Evolutionary conservation across 2,888 invertebrate genomes (phyloP), one percentile per base, ranked within the genome.

Genomic region (Chrysolina americana): DNA sequence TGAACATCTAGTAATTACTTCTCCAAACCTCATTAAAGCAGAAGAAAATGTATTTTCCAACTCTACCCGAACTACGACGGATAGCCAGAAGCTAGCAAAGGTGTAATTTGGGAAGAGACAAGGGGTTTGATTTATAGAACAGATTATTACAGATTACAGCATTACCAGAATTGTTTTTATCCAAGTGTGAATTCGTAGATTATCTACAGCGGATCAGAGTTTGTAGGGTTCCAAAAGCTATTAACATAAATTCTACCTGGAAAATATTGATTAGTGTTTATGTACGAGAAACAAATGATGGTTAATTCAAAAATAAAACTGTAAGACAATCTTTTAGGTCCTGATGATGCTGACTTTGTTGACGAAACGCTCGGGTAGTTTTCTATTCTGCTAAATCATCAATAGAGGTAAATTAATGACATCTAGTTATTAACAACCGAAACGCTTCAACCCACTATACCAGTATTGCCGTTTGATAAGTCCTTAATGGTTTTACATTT

Each of bases 51-150:
- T 53, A 53, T 23, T 53, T 53, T 53, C 19, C 1, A 19, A 11
- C 19, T 53, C 17, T 10, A 53, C 53, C 21, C 53, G 13, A 53
- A 53, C 21, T 21, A 21, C 15, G 13, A 21, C 17, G 21, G 53
- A 13, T 53, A 21, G 53, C 15, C 53, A 11, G 53, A 53, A 53
- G 53, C 53, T 53, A 53, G 17, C 53, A 53, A 53, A 21, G 11
- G 19, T 53, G 19, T 53, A 21, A 53, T 53, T 53, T 21, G 53
- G 17, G 21, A 53, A 53, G 19, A 13, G 53, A 53, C 53, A 53
- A 53, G 21, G 21, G 13, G 21, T 53, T 53, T 53, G 53, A 53
- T 53, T 21, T 53, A 53, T 53, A 11, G 53, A 53, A 53, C 21
- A 21, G 53, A 53, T 53, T 21, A 23, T 53, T 23, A 19, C 21